Evolutionary conservation across 1,140 invertebrate species (phyloP).

Genomic region (Ooceraea biroi): DNA sequence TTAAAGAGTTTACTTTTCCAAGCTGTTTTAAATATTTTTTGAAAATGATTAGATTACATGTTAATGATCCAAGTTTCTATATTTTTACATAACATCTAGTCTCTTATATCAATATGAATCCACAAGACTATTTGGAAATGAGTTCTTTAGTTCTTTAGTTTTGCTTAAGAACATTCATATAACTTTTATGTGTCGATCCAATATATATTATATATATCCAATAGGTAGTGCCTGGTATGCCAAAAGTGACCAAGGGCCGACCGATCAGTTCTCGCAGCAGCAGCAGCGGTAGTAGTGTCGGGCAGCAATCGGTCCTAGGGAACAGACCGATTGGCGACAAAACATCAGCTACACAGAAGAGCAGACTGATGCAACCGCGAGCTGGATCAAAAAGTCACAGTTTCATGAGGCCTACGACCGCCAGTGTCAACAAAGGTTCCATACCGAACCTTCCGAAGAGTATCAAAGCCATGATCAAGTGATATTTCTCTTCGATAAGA

Average conservation of each 20-base stretch:
- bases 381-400: constrained; percentile 82
- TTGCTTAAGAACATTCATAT: not conserved
- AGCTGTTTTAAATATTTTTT: too few relatives aligned
- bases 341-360: constrained; percentile 62
- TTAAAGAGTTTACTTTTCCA: too few relatives aligned
- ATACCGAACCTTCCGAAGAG: constrained; percentile 84
- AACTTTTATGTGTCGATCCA: constrained; percentile 12
- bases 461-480: constrained; percentile 82
- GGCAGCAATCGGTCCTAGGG: constrained; percentile 75
- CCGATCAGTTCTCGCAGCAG: constrained; percentile 88
- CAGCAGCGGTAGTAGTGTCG: constrained; percentile 89
- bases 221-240: constrained; percentile 59
- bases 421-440: constrained; percentile 88
- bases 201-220: too few relatives aligned
- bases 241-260: constrained; percentile 62
- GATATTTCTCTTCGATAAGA: constrained; percentile 34
- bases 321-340: constrained; percentile 68
- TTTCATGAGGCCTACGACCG: constrained; percentile 89
- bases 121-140: too few relatives aligned
- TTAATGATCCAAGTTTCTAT: too few relatives aligned
- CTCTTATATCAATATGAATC: too few relatives aligned
- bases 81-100: too few relatives aligned
- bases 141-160: not conserved
- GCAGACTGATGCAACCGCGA: constrained; percentile 79
- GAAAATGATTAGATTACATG: too few relatives aligned